Evolutionary conservation across 2,113 vertebrate genomes (phyloP).

Genomic region (Coptodon bakossiorum): DNA sequence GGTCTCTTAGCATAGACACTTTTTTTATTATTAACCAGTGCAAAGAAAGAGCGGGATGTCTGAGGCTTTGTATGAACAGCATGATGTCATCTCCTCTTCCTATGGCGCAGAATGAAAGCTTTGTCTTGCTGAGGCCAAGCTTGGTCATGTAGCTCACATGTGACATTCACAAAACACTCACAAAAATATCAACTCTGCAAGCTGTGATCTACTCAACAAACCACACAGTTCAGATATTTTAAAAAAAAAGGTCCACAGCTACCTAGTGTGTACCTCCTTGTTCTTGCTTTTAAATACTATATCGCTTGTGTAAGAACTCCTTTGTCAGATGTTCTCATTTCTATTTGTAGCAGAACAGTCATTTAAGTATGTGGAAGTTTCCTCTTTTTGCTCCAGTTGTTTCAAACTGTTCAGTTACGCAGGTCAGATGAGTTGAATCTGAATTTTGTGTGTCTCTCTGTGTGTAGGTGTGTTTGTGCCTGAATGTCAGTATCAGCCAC

Average conservation of each 20-base stretch:
- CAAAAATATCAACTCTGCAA: slow-evolving; percentile 23
- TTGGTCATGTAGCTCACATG: slow-evolving; percentile 49
- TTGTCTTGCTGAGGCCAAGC: slow-evolving; percentile 58
- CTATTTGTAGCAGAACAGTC: background rate
- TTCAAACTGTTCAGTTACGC: background rate
- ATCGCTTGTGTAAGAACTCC: background rate
- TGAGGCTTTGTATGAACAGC: slow-evolving; percentile 52
- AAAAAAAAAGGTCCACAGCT: background rate
- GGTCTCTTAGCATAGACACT: background rate
- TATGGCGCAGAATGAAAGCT: slow-evolving; percentile 67
- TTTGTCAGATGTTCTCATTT: background rate
- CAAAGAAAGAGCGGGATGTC: slow-evolving; percentile 51
- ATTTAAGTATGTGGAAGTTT: background rate
- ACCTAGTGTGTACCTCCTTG: background rate
- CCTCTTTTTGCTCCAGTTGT: background rate
- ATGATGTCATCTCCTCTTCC: slow-evolving; percentile 74
- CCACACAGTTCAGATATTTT: background rate
- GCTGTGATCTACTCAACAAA: background rate
- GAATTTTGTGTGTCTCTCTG: background rate
- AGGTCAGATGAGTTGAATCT: background rate
- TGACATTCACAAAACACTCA: slow-evolving; percentile 55
- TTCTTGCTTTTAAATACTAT: background rate
- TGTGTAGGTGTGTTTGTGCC: background rate
- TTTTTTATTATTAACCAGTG: slow-evolving; percentile 6
- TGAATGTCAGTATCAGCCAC: background rate